phyloP scores from a whole-genome alignment of 2,113 vertebrate genomes.

The Sialia sialis region DNA sequence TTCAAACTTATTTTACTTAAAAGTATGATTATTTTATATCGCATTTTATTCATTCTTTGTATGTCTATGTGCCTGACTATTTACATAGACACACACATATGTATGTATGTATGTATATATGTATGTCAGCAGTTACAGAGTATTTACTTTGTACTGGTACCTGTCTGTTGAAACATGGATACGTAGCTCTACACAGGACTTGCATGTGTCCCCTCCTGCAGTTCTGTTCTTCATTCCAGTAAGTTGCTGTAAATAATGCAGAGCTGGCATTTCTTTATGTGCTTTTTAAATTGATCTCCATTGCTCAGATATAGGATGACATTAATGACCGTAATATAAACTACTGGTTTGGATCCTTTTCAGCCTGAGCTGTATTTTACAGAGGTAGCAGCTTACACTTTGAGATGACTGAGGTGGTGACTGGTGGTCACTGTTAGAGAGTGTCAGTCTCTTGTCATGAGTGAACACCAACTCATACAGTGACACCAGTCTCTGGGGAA shows the following conservation, averaged over 20 bases:
- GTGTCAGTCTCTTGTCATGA: not conserved
- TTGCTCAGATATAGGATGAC: not conserved
- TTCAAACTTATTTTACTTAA: not conserved
- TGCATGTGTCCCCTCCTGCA: not conserved
- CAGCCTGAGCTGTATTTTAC: not conserved
- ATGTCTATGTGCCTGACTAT: not conserved
- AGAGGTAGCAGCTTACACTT: not conserved
- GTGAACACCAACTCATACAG: not conserved
- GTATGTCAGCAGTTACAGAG: not conserved
- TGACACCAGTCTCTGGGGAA: not conserved
- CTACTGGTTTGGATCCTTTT: not conserved
- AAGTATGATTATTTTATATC: not conserved
- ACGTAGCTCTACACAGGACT: not conserved
- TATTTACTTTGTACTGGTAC: not conserved
- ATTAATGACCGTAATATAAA: not conserved
- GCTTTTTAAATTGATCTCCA: not conserved
- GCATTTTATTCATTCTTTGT: not conserved
- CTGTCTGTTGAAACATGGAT: not conserved
- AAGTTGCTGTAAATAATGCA: not conserved
- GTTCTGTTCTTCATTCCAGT: not conserved
- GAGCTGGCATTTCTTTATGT: not conserved
- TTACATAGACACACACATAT: accelerated
- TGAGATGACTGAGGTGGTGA: not conserved
- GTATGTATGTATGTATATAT: too few species aligned
- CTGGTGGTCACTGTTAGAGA: not conserved